Evolutionary conservation across 2,888 invertebrate species (phyloP), one percentile per base, ranked within the genome.

Genomic region (Tiliacea aurago): DNA sequence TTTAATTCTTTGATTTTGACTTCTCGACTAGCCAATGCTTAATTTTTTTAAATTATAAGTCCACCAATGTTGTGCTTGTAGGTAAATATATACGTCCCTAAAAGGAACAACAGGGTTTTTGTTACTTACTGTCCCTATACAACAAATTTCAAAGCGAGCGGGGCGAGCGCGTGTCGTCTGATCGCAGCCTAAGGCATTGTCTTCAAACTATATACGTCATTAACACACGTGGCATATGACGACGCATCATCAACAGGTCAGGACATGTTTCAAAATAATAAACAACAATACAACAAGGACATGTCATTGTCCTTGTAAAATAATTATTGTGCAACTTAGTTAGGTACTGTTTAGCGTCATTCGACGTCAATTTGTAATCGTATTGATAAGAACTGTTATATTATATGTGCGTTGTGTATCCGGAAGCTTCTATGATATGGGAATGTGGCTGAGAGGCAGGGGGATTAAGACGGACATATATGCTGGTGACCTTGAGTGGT

Each of bases 311-410:
- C 62, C 47, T 37, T 67, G 28, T n/a, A 15, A 15, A 70, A 59
- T 70, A 72, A 78, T 66, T 41, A 59, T 80, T 80, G 81, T 80
- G 81, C 62, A 80, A 80, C 4, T 33, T n/a, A n/a, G n/a, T n/a
- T n/a, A n/a, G 33, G 2, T 76, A 58, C 53, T 53, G 2, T 6
- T 20, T 20, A 41, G 15, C 41, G 72, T 63, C 71, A 78, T 41
- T 11, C 23, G 13, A 1, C 23, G 23, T 2, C 15, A 68, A 58
- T 28, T 51, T 56, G 9, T 70, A 23, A 76, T n/a, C n/a, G n/a
- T n/a, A n/a, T n/a, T n/a, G n/a, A 33, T 33, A 76, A 64, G 4
- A 18, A 5, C 1, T 62, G 4, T 47, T 41, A n/a, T n/a, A n/a
- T n/a, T n/a, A n/a, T n/a, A n/a, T n/a, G 58, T 43, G 18, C n/a